Evolutionary conservation across 2,797 vertebrate genomes (phyloP).

Genomic region (Onychomys arenicola): DNA sequence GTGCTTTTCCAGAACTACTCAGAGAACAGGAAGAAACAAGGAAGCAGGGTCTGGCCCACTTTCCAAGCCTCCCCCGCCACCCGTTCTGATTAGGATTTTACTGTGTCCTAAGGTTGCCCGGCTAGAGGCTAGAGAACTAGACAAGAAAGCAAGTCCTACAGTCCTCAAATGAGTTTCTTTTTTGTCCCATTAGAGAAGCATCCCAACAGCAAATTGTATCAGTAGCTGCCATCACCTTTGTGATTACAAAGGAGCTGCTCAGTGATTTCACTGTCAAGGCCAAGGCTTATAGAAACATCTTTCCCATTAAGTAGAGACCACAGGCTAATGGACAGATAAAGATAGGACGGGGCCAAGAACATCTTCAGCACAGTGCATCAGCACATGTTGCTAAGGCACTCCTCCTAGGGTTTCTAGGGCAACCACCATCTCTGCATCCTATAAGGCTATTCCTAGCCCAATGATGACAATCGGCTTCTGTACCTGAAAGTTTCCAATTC

Average conservation of each 20-base stretch:
- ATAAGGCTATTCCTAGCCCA: background rate
- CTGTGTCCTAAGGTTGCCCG: background rate
- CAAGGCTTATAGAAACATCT: background rate
- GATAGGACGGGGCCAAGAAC: background rate
- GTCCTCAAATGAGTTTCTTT: background rate
- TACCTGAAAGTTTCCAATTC: background rate
- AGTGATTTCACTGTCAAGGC: background rate
- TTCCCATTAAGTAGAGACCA: background rate
- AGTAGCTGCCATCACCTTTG: background rate
- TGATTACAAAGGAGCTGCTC: background rate
- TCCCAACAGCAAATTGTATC: background rate
- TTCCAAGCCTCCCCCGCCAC: background rate
- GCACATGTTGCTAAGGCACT: constrained; percentile 31
- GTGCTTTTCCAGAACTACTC: background rate
- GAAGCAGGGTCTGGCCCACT: background rate
- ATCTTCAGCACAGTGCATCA: background rate
- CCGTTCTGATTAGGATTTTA: background rate
- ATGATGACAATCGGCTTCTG: background rate
- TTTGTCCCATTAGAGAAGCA: background rate
- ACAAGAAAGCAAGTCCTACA: background rate
- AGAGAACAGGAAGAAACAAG: background rate
- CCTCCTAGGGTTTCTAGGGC: constrained; percentile 69
- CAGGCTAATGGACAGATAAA: constrained; percentile 11
- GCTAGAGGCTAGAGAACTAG: background rate
- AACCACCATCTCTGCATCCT: constrained; percentile 38